Evolutionary conservation across 2,113 vertebrate species (phyloP).

Genomic region (Dipodomys merriami): DNA sequence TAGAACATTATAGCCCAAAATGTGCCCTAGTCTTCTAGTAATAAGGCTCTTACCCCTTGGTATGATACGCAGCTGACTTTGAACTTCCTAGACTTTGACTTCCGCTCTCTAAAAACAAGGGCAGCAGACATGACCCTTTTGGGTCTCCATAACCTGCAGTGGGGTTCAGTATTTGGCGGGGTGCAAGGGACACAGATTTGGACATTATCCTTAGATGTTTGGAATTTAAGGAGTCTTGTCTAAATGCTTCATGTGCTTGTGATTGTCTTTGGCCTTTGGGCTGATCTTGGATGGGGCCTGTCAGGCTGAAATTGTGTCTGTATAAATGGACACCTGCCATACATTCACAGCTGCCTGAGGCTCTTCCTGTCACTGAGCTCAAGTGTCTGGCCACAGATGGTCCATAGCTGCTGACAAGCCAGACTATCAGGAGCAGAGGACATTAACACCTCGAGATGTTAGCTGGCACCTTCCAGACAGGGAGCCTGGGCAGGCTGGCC

Average conservation of each 20-base stretch:
- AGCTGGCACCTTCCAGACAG: neutral
- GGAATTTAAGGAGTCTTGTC: neutral
- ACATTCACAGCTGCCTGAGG: slow-evolving; percentile 15
- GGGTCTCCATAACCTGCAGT: neutral
- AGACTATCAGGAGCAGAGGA: slow-evolving; percentile 24
- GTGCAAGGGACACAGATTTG: fast-evolving
- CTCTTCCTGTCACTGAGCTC: slow-evolving; percentile 38
- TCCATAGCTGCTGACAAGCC: slow-evolving; percentile 39
- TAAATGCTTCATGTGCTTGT: neutral
- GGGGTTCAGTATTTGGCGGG: neutral
- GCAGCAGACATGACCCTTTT: neutral
- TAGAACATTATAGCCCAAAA: neutral
- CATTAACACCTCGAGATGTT: neutral
- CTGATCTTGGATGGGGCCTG: neutral
- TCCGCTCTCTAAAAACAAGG: neutral
- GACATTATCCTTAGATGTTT: neutral
- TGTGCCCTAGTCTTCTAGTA: neutral
- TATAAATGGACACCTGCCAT: neutral
- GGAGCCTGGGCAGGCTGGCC: neutral
- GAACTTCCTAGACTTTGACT: neutral
- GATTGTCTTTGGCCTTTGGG: neutral
- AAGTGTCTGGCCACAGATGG: slow-evolving; percentile 61
- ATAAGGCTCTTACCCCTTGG: neutral
- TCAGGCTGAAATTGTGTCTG: neutral
- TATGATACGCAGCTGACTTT: neutral